Evolutionary conservation across 2,113 vertebrate species (phyloP).

Genomic region (Epinephelus fuscoguttatus): DNA sequence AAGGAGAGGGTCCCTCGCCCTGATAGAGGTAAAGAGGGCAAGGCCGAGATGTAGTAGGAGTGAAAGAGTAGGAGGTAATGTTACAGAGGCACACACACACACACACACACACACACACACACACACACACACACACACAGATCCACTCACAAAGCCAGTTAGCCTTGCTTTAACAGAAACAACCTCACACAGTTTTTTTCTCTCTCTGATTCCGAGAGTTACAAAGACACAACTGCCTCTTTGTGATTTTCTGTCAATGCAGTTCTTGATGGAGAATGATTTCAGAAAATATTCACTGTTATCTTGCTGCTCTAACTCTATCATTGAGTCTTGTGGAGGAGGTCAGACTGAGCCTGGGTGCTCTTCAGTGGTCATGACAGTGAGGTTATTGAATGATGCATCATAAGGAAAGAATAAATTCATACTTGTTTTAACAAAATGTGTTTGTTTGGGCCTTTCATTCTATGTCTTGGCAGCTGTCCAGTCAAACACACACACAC

Average conservation of each 20-base stretch:
- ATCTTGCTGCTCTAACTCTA: slow-evolving; percentile 17
- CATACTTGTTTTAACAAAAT: slow-evolving; percentile 77
- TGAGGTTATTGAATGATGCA: slow-evolving; percentile 53
- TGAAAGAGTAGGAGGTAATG: slow-evolving; percentile 63
- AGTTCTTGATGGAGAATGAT: background rate
- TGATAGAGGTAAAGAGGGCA: slow-evolving; percentile 51
- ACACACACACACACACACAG: slow-evolving; percentile 29
- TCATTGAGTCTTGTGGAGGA: slow-evolving; percentile 52
- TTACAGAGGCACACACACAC: slow-evolving; percentile 15
- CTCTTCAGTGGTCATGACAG: slow-evolving; percentile 75
- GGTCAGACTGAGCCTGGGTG: slow-evolving; percentile 80
- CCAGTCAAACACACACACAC: slow-evolving; percentile 37
- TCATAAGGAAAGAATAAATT: slow-evolving; percentile 78
- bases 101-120: slow-evolving; percentile 33
- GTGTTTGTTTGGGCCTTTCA: slow-evolving; percentile 70
- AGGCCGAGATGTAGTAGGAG: slow-evolving; percentile 61
- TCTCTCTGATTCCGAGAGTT: background rate
- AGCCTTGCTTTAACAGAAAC: slow-evolving; percentile 10
- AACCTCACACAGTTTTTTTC: background rate
- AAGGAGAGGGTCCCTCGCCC: slow-evolving; percentile 12
- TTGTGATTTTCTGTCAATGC: background rate
- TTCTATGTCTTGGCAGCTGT: slow-evolving; percentile 62
- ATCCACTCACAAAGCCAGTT: slow-evolving; percentile 36
- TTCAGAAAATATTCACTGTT: slow-evolving; percentile 40
- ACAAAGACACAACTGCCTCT: background rate